Base-by-base conservation (phyloP, 2,888 invertebrate genomes). In the Zootermopsis nevadensis region DNA sequence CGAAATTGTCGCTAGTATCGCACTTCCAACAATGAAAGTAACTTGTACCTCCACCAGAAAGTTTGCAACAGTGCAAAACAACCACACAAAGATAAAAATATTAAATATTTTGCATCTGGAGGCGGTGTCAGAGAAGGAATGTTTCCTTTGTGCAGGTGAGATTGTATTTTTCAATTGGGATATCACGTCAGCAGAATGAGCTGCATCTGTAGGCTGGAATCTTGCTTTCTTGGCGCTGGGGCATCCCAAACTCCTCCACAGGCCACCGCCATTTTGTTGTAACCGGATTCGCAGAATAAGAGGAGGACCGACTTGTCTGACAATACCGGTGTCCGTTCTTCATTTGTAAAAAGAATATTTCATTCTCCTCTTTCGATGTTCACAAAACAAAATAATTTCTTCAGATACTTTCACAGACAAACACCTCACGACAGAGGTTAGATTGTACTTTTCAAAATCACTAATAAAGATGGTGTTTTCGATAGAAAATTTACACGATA, bases 241-340 rank as follows among this genome's bases (percentile, higher is more conserved):
- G 24, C 74, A 38, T 24, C 74, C 38, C 22, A n/a, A 74, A 74
- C 38, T 74, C 74, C 38, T 38, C 74, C 33, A 38, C 74, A 38
- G 77, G 53, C 77, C 15, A 66, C 79, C 79, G 79, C 79, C 79
- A 79, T 79, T 79, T 79, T 79, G 79, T 79, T 60, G 35, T 38
- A 79, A 60, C 35, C 10, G 35, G 79, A 55, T 60, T 79, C 60
- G 66, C 35, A 35, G 55, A 79, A 33, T 19, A 76, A 76, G 55
- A 66, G 27, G 12, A 35, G 66, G 31, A 35, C 35, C 79, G 33
- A 22, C 19, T 79, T 35, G 24, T 79, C 55, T 79, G 60, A 79
- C 48, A 53, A 38, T 53, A 60, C 79, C 66, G 79, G 35, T 77
- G 15, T 53, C 24, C 74, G n/a, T n/a, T 30, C 69, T 27, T 74